Base-by-base conservation (phyloP, 2,888 invertebrate species). In the Trichacis sp. region DNA sequence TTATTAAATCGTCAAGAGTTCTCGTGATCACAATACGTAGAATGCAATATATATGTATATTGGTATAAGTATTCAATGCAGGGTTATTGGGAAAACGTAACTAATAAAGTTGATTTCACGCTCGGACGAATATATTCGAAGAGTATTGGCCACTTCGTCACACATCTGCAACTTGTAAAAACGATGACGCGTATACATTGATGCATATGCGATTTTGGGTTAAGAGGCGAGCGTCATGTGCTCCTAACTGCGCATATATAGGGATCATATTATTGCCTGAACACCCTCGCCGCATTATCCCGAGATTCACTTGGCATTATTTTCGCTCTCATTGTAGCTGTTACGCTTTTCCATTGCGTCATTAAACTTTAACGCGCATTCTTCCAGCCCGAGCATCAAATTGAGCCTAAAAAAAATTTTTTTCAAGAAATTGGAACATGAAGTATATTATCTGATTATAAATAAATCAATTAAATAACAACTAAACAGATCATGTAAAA, bases 141-240 rank as follows among this genome's bases (percentile, higher is more conserved):
- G 67, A 75, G 76, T 71, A 68, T 57, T 68, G 64, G 64, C 64
- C 57, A 48, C 52, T 49, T 38, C 38, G 57, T 57, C 57, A 57
- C 53, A 58, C 46, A 42, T 36, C 56, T 43, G 47, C 60, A 60
- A 65, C 65, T 65, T 61, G 52, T 64, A 58, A 46, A 42, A 50
- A 58, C 55, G 42, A 33, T 45, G 46, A 50, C 47, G 49, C 63
- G 63, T 46, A 66, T 63, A 69, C 69, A 72, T 72, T 54, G 53
- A 66, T 57, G 65, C 63, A 70, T 72, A 71, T 72, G 68, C 71
- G 70, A 75, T 78, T 76, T 78, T 72, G 70, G 80, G 76, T 77
- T 77, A 81, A 79, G 78, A 80, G 80, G 73, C 79, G 74, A 74
- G 81, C 83, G 83, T 82, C 83, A 83, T 79, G 80, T 83, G 83